These are phyloP conservation scores for Lymantria dispar DNA, from an alignment of 2,888 invertebrate species.

Conservation along the genomic window DNA sequence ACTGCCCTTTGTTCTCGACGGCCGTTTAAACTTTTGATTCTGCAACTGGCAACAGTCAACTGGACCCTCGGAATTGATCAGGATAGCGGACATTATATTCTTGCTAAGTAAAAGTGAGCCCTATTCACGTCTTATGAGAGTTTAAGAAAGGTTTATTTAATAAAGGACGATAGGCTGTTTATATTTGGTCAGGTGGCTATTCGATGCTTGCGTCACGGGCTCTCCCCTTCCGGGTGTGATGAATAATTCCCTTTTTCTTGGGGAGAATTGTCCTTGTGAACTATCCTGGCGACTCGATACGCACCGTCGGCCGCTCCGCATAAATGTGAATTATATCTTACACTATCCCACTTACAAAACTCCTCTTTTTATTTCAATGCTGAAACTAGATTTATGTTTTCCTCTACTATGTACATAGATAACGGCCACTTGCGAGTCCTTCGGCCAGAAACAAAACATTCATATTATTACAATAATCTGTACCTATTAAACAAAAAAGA, in stretches of 20 bases:
- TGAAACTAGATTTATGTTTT: slow-evolving; percentile 69
- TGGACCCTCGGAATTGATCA: slow-evolving; percentile 72
- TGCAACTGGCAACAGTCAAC: slow-evolving; percentile 80
- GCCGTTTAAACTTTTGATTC: slow-evolving; percentile 83
- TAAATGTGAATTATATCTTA: slow-evolving; percentile 79
- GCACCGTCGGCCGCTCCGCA: slow-evolving; percentile 73
- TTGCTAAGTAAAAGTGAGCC: slow-evolving; percentile 29
- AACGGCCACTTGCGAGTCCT: slow-evolving; percentile 52
- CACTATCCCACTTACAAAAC: slow-evolving; percentile 73
- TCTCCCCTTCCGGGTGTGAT: slow-evolving; percentile 83
- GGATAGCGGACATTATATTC: slow-evolving; percentile 38
- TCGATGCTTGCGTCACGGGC: slow-evolving; percentile 79
- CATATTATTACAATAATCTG: slow-evolving; percentile 13
- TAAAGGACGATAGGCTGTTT: slow-evolving; percentile 44
- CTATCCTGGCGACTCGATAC: slow-evolving; percentile 77
- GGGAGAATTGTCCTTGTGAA: slow-evolving; percentile 78
- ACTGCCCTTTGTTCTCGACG: slow-evolving; percentile 76
- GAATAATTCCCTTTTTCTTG: slow-evolving; percentile 81
- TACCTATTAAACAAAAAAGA: no score
- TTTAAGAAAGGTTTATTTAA: slow-evolving; percentile 13
- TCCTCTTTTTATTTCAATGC: slow-evolving; percentile 74
- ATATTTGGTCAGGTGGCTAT: slow-evolving; percentile 61
- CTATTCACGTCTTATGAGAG: slow-evolving; percentile 25
- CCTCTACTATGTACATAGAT: slow-evolving; percentile 49
- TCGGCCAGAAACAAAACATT: slow-evolving; percentile 37